Conservation (phyloP, 2,113 vertebrate genomes). For the Tachuris rubrigastra region DNA sequence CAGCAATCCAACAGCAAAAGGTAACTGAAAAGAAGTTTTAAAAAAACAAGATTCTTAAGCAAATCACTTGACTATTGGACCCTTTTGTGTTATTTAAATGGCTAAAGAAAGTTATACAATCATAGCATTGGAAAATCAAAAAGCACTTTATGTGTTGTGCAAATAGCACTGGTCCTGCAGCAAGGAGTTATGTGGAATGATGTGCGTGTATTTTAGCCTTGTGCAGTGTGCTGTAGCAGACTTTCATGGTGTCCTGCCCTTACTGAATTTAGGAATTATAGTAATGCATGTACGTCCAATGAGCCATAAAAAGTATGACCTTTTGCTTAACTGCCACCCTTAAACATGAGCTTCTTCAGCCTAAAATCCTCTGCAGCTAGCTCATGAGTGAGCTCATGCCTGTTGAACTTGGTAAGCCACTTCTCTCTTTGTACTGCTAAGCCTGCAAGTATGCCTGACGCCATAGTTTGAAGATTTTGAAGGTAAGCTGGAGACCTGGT, state of each 20-base stretch:
- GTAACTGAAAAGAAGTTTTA: neutral
- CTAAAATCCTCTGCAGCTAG: neutral
- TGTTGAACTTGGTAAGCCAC: neutral
- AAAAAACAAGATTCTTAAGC: neutral
- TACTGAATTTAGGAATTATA: neutral
- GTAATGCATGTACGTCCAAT: neutral
- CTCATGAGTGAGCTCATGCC: neutral
- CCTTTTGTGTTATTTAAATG: neutral
- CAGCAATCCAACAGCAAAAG: neutral
- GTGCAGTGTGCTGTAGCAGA: fast-evolving
- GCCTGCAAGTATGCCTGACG: neutral
- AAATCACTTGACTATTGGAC: neutral
- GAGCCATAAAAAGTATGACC: neutral
- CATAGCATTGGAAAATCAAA: neutral
- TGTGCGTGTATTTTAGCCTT: neutral
- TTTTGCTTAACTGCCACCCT: neutral
- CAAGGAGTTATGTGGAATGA: neutral
- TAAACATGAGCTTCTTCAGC: neutral
- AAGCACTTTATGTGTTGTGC: neutral
- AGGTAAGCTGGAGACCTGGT: neutral
- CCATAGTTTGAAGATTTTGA: neutral
- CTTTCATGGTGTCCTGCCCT: neutral
- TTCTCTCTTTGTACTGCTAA: neutral
- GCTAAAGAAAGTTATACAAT: neutral
- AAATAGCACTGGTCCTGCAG: neutral